phyloP scores from a whole-genome alignment of 1,140 invertebrate genomes.

The Drosophila malerkotliana region DNA sequence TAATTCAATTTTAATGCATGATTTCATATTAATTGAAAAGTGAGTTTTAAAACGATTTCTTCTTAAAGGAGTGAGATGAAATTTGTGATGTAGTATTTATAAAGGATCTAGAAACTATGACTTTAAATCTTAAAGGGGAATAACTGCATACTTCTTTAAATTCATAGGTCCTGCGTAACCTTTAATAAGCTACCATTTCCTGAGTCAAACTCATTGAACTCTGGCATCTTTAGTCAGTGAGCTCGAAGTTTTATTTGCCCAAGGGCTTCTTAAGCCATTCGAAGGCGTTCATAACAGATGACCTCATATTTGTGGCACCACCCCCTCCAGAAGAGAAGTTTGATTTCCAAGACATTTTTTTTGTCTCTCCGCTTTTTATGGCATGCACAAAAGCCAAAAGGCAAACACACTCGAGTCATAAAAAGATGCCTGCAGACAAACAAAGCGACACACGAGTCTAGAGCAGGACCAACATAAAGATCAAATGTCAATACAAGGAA shows the following conservation, averaged over 20 bases:
- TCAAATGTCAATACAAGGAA: constrained; percentile 74
- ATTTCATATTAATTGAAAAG: constrained; percentile 84
- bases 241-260: constrained; percentile 54
- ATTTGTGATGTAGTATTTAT: too few relatives aligned
- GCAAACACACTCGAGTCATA: constrained; percentile 81
- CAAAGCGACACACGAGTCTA: constrained; percentile 70
- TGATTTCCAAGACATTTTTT: constrained; percentile 62
- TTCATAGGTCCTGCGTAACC: not conserved
- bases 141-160: not conserved
- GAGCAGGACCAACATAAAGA: constrained; percentile 71
- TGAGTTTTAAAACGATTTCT: constrained; percentile 31
- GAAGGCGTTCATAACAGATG: constrained; percentile 74
- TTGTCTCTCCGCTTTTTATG: constrained; percentile 63
- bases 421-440: constrained; percentile 82
- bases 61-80: not conserved
- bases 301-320: constrained; percentile 69
- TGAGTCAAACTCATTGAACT: constrained; percentile 38
- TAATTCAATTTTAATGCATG: constrained; percentile 84
- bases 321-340: constrained; percentile 35
- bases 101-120: too few relatives aligned
- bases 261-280: constrained; percentile 61
- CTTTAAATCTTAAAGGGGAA: not conserved
- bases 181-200: constrained; percentile 27
- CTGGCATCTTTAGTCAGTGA: constrained; percentile 16
- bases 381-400: constrained; percentile 75